Conservation (phyloP, 2,888 invertebrate genomes). For the Andrena chrysosceles region DNA sequence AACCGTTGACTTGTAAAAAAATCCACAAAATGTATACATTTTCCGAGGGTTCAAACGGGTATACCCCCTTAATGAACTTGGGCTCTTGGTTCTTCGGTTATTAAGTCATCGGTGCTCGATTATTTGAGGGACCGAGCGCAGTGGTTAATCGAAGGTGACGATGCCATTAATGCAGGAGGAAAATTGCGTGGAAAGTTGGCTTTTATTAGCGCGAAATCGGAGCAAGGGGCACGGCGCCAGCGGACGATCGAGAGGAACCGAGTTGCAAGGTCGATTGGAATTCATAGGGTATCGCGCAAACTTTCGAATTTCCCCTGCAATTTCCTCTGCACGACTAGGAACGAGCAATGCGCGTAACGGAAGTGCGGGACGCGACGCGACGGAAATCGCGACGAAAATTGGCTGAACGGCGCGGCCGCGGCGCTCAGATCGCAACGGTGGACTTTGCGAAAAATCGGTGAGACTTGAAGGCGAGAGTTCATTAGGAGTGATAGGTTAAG, state of each 20-base stretch:
- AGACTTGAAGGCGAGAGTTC: neutral
- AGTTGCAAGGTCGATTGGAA: slow-evolving; percentile 70
- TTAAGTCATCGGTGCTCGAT: slow-evolving; percentile 22
- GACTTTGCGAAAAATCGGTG: slow-evolving; percentile 31
- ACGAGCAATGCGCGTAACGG: slow-evolving; percentile 76
- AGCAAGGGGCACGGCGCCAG: neutral
- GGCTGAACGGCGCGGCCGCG: slow-evolving; percentile 66
- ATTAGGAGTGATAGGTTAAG: neutral
- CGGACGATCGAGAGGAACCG: slow-evolving; percentile 37
- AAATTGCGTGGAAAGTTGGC: slow-evolving; percentile 15
- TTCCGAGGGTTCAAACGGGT: too few species aligned
- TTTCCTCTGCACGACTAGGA: slow-evolving; percentile 80
- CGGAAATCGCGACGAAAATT: slow-evolving; percentile 82
- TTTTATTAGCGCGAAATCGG: slow-evolving; percentile 47
- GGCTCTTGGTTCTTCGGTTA: neutral
- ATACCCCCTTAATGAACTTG: slow-evolving; percentile 7
- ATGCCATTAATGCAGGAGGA: neutral
- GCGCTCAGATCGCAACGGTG: slow-evolving; percentile 3
- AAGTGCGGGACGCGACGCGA: slow-evolving; percentile 75
- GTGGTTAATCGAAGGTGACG: neutral
- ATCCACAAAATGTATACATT: too few species aligned
- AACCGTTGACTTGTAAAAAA: too few species aligned
- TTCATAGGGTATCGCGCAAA: slow-evolving; percentile 78
- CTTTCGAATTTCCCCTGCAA: slow-evolving; percentile 84
- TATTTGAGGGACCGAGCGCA: slow-evolving; percentile 1